A percentile compares a stretch with the other conserved stretches of the same genome.
phyloP scores from a whole-genome alignment of 1,140 invertebrate species.

The Drosophila quadrilineata region DNA sequence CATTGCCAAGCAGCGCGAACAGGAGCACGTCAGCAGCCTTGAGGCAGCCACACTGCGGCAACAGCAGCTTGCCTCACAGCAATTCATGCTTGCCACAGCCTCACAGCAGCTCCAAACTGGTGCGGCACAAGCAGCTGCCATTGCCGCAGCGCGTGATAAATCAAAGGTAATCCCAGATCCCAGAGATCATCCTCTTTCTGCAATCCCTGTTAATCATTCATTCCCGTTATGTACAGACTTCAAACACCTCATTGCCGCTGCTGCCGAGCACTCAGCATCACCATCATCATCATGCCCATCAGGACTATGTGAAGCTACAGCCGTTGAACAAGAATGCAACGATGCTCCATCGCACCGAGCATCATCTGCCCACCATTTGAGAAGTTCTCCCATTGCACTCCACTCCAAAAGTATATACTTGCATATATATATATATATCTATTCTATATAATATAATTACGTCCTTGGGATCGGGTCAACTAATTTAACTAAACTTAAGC shows the following conservation, averaged over 20 bases:
- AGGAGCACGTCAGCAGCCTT: slow-evolving; percentile 66
- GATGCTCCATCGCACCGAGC: slow-evolving; percentile 74
- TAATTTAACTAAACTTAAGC: slow-evolving; percentile 20
- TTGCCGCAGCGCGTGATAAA: slow-evolving; percentile 71
- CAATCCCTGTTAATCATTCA: not conserved
- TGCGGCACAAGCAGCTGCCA: slow-evolving; percentile 60
- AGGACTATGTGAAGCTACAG: slow-evolving; percentile 72
- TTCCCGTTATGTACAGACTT: slow-evolving; percentile 47
- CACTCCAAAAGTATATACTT: not conserved
- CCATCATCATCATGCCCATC: slow-evolving; percentile 69
- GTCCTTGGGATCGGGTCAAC: slow-evolving; percentile 4
- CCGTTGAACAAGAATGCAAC: slow-evolving; percentile 74
- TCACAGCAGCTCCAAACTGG: slow-evolving; percentile 68
- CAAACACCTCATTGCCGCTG: slow-evolving; percentile 79
- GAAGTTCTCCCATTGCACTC: slow-evolving; percentile 4
- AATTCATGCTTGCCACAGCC: slow-evolving; percentile 67
- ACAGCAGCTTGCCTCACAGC: slow-evolving; percentile 67
- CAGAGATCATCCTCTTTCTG: not conserved
- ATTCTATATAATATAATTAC: not conserved
- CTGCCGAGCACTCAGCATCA: slow-evolving; percentile 71
- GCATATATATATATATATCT: not conserved
- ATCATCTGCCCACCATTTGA: slow-evolving; percentile 79
- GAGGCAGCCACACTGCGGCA: slow-evolving; percentile 67
- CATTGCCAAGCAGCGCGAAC: slow-evolving; percentile 74
- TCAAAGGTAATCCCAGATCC: slow-evolving; percentile 60